These are phyloP conservation scores for Lutjanus campechanus DNA, from an alignment of 2,797 vertebrate genomes.

Conservation along the genomic window DNA sequence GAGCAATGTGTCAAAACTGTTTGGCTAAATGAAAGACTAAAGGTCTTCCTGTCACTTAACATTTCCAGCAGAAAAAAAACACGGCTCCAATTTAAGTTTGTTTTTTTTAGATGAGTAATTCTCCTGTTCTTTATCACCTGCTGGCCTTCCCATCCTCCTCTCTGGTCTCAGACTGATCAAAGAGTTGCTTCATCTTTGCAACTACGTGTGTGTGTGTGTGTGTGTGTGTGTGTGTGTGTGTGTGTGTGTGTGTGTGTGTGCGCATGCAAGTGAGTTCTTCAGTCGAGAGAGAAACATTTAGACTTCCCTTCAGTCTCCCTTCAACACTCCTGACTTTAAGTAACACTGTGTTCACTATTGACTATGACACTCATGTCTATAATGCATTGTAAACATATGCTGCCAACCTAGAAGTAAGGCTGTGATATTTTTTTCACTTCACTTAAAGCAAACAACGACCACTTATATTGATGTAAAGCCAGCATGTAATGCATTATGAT, in stretches of 20 bases:
- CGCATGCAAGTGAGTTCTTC: constrained; percentile 4
- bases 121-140: constrained; percentile 9
- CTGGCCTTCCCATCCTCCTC: constrained; percentile 14
- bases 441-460: no score
- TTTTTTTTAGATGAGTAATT: constrained; percentile 21
- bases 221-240: neutral
- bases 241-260: constrained; percentile 1
- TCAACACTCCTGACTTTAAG: constrained; percentile 21
- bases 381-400: no score
- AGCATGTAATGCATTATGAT: no score
- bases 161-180: constrained; percentile 23
- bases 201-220: neutral
- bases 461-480: no score
- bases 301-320: constrained; percentile 8
- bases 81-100: constrained; percentile 11
- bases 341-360: neutral
- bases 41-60: constrained; percentile 55
- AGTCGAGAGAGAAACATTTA: neutral
- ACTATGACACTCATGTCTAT: no score
- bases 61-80: constrained; percentile 39
- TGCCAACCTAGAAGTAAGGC: no score
- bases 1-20: constrained; percentile 61
- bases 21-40: constrained; percentile 55
- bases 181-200: constrained; percentile 13
- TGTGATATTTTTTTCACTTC: no score